Evolutionary conservation across 2,113 vertebrate species (phyloP).

Genomic region (Platysternon megacephalum): DNA sequence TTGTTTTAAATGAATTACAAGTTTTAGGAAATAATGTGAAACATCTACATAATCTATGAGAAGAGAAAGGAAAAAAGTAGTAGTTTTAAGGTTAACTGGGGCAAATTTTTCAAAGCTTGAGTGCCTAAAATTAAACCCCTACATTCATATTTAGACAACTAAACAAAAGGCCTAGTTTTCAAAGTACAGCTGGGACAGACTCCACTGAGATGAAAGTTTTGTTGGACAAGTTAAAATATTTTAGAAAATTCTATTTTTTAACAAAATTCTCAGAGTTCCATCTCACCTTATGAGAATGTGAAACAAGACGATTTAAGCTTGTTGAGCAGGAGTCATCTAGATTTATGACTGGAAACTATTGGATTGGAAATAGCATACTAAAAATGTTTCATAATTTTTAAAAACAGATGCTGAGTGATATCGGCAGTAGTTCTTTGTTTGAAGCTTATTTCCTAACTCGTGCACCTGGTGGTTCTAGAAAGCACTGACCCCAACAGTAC

Average conservation of each 20-base stretch:
- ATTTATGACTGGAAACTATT: background rate
- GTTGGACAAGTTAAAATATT: background rate
- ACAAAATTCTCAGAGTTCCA: background rate
- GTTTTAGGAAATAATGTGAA: constrained; percentile 30
- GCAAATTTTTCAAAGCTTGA: background rate
- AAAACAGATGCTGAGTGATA: background rate
- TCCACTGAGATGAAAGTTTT: background rate
- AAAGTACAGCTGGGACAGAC: background rate
- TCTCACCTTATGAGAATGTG: background rate
- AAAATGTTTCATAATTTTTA: background rate
- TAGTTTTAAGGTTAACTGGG: background rate
- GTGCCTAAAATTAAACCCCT: background rate
- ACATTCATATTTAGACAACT: background rate
- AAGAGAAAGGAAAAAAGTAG: background rate
- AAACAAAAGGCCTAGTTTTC: background rate
- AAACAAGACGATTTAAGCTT: background rate
- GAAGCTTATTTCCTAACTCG: background rate
- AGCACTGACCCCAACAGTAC: background rate
- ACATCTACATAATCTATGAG: background rate
- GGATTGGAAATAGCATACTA: background rate
- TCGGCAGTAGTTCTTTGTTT: background rate
- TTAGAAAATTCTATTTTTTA: background rate
- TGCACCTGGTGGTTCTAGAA: background rate
- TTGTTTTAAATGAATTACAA: background rate
- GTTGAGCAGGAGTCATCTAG: background rate